These are phyloP conservation scores for Corynorhinus townsendii DNA, from an alignment of 2,113 vertebrate species.

Conservation along the genomic window DNA sequence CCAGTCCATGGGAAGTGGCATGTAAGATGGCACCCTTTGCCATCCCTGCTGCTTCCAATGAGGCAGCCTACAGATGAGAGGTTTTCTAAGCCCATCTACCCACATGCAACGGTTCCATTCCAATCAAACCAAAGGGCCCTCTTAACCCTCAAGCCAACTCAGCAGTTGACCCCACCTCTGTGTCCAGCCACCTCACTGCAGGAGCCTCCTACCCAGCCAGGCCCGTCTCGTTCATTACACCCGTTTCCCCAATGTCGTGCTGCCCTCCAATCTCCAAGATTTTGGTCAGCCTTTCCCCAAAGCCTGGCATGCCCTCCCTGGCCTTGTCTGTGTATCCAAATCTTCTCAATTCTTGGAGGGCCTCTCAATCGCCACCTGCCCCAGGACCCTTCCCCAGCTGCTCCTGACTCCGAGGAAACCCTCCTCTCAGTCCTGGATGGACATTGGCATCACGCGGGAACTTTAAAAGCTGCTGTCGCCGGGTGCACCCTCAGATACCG, in stretches of 20 bases:
- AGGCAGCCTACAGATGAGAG: not conserved
- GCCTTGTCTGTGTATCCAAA: not conserved
- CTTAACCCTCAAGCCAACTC: not conserved
- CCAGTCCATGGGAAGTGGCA: rapidly evolving
- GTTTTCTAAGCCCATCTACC: not conserved
- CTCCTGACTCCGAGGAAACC: rapidly evolving
- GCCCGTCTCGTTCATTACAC: not conserved
- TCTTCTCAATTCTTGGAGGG: not conserved
- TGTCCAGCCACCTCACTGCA: rapidly evolving
- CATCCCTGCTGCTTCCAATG: not conserved
- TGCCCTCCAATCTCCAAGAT: not conserved
- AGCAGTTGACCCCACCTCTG: rapidly evolving
- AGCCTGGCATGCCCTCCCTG: not conserved
- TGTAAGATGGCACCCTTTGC: too few relatives aligned
- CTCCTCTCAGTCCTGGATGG: not conserved
- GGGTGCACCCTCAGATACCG: not conserved
- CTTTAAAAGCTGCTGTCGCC: not conserved
- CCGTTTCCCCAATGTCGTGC: not conserved
- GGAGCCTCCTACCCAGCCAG: not conserved
- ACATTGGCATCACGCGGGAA: rapidly evolving
- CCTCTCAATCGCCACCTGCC: not conserved
- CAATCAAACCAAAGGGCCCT: not conserved
- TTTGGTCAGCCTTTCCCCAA: not conserved
- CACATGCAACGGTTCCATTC: rapidly evolving
- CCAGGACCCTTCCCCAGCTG: not conserved